These are phyloP conservation scores for Danaus melanippus DNA, from an alignment of 1,140 invertebrate genomes.

Conservation along the genomic window DNA sequence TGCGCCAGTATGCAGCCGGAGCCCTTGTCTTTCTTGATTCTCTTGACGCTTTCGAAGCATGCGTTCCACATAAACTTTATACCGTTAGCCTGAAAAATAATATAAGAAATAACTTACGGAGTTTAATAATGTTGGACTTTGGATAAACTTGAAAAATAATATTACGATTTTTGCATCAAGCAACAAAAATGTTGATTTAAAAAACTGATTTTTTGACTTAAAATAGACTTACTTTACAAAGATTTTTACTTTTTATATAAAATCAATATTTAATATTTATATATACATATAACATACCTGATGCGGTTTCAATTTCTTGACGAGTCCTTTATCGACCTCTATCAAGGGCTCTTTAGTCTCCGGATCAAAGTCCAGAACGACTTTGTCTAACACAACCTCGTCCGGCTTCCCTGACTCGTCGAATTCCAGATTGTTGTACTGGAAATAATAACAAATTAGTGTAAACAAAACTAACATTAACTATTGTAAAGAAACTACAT, in stretches of 20 bases:
- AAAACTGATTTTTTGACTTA: no score
- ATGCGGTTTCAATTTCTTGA: conserved; percentile 94
- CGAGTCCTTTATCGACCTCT: conserved; percentile 84
- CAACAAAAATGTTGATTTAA: no score
- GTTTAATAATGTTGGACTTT: no score
- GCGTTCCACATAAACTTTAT: conserved; percentile 98
- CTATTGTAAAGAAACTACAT: no score
- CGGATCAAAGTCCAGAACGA: conserved; percentile 89
- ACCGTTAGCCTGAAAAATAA: conserved; percentile 78
- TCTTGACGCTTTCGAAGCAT: conserved; percentile 90
- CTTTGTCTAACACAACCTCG: conserved; percentile 78
- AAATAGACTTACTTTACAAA: no score
- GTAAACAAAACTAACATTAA: background rate
- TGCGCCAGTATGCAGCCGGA: conserved; percentile 95
- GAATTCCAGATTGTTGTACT: conserved; percentile 84
- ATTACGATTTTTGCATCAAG: no score
- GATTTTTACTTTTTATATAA: background rate
- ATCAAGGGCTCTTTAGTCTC: conserved; percentile 87
- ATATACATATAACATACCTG: conserved; percentile 69
- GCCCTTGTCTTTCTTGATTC: conserved; percentile 80
- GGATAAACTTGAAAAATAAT: no score
- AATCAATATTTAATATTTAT: no score
- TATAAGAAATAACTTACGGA: background rate
- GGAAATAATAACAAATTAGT: conserved; percentile 19
- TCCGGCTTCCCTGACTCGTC: conserved; percentile 73